Percentiles rank a stretch among this genome's conserved stretches.
These are phyloP conservation scores for Trachelus iudaicus DNA, from an alignment of 2,888 invertebrate species.

Conservation along the genomic window DNA sequence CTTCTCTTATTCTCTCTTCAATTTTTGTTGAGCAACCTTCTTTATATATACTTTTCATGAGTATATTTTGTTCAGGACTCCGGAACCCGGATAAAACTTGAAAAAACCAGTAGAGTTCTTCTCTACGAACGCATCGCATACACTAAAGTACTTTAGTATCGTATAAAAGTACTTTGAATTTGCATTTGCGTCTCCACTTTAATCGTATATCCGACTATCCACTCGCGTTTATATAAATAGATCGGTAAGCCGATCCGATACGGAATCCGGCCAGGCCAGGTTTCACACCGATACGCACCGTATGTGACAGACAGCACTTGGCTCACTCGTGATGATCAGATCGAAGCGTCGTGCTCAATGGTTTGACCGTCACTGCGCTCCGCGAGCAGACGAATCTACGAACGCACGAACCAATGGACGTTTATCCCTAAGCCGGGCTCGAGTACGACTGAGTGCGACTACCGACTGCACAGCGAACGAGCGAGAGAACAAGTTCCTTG, in stretches of 20 bases:
- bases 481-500: conserved; percentile 18
- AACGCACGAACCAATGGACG: conserved; percentile 15
- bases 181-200: conserved; percentile 11
- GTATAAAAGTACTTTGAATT: conserved; percentile 8
- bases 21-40: neutral
- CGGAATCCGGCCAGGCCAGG: conserved; percentile 13
- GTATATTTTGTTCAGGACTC: neutral
- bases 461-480: conserved; percentile 20
- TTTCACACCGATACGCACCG: conserved; percentile 15
- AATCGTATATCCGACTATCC: conserved; percentile 1
- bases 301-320: conserved; percentile 8
- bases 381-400: neutral
- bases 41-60: neutral
- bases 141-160: conserved; percentile 9
- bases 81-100: neutral
- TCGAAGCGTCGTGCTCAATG: conserved; percentile 30
- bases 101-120: neutral
- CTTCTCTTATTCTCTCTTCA: neutral
- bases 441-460: conserved; percentile 9
- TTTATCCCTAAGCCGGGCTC: conserved; percentile 24
- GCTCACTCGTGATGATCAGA: neutral
- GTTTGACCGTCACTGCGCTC: conserved; percentile 40
- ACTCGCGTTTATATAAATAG: conserved; percentile 2
- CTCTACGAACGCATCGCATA: neutral
- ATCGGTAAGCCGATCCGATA: conserved; percentile 10